Evolutionary conservation across 2,797 vertebrate genomes (phyloP).

Genomic region (Prunella strophiata): DNA sequence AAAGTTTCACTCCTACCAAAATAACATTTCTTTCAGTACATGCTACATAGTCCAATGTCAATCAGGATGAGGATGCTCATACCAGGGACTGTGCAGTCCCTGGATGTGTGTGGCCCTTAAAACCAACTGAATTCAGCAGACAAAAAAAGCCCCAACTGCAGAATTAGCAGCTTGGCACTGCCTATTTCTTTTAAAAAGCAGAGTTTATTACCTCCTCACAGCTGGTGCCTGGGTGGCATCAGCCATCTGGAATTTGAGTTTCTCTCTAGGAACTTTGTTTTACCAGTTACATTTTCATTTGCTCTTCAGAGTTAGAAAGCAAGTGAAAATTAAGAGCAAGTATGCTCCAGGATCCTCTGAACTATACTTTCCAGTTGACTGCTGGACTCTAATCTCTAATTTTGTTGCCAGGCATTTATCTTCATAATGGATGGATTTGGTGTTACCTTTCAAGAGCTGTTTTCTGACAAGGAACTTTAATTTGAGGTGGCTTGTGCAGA

Average conservation of each 20-base stretch:
- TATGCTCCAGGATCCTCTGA: background rate
- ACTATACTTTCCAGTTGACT: background rate
- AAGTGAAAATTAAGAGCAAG: background rate
- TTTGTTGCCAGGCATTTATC: background rate
- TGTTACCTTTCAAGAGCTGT: background rate
- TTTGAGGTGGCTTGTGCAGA: background rate
- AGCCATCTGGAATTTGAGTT: background rate
- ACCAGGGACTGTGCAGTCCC: background rate
- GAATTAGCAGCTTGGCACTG: background rate
- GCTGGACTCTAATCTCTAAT: background rate
- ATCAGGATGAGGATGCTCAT: background rate
- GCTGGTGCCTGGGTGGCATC: slow-evolving; percentile 26
- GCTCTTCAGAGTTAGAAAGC: background rate
- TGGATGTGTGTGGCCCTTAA: background rate
- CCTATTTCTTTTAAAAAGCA: background rate
- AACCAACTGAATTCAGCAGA: background rate
- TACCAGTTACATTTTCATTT: background rate
- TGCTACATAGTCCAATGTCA: background rate
- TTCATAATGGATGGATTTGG: background rate
- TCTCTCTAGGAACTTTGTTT: slow-evolving; percentile 46
- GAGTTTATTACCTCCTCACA: slow-evolving; percentile 25
- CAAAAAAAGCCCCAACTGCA: background rate
- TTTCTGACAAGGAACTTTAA: background rate
- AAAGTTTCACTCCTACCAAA: background rate
- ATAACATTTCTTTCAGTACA: background rate